A percentile compares a stretch with the other conserved stretches of the same genome.
These are phyloP conservation scores for Eurosta solidaginis DNA, from an alignment of 1,140 invertebrate genomes.

Conservation along the genomic window DNA sequence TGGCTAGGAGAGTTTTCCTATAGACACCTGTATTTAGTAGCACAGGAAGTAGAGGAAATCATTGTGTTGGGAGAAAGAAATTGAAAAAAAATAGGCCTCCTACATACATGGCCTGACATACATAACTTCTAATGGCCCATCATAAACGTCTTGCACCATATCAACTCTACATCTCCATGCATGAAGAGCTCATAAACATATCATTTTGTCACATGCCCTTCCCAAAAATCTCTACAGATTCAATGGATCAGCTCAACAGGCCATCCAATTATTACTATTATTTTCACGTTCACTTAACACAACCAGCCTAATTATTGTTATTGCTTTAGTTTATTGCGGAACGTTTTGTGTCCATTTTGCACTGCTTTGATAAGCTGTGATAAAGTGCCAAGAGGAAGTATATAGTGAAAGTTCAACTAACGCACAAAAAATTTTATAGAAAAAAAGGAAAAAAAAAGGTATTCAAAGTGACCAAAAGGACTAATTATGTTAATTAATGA, in stretches of 20 bases:
- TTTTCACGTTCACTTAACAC: not conserved
- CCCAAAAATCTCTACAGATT: not conserved
- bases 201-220: not conserved
- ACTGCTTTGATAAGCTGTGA: not conserved
- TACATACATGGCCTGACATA: too few species aligned
- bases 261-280: not conserved
- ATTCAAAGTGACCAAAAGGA: not conserved
- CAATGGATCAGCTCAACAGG: not conserved
- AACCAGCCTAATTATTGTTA: not conserved
- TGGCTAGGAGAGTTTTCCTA: too few species aligned
- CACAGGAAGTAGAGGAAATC: too few species aligned
- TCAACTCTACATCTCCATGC: too few species aligned
- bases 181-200: not conserved
- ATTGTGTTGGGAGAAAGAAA: too few species aligned
- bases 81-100: too few species aligned
- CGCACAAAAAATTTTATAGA: not conserved
- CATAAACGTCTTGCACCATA: too few species aligned
- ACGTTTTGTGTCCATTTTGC: not conserved
- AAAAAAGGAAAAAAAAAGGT: not conserved
- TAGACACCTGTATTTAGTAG: too few species aligned
- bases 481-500: conserved; percentile 30
- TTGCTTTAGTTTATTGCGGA: not conserved
- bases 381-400: not conserved
- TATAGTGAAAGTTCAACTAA: not conserved
- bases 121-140: too few species aligned